Conservation (phyloP, 1,140 invertebrate species). For the Chlorops oryzae region DNA sequence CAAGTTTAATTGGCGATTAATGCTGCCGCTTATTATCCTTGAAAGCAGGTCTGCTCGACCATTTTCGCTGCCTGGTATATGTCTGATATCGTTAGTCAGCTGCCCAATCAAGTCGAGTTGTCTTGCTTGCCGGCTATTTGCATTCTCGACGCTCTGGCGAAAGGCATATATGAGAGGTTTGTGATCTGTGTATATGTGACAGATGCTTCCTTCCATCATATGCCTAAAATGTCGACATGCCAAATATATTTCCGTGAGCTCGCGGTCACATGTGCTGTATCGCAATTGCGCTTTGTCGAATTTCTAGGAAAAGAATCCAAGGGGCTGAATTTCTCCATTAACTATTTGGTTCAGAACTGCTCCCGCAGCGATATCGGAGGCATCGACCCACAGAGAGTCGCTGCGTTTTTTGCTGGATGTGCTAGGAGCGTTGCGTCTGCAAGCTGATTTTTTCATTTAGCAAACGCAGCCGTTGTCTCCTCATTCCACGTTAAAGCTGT, state of each 20-base stretch:
- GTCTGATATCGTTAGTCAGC: slow-evolving; percentile 27
- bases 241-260: slow-evolving; percentile 38
- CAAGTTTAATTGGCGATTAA: too few relatives aligned
- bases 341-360: slow-evolving; percentile 17
- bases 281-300: slow-evolving; percentile 18
- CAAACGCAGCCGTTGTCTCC: not conserved
- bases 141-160: slow-evolving; percentile 6
- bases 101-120: slow-evolving; percentile 34
- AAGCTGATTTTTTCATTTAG: not conserved
- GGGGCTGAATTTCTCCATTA: slow-evolving; percentile 20
- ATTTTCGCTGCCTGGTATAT: slow-evolving; percentile 30
- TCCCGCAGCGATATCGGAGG: slow-evolving; percentile 17
- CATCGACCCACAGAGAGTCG: slow-evolving; percentile 7
- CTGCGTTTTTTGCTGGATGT: not conserved
- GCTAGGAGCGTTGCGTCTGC: not conserved
- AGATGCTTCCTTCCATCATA: slow-evolving; percentile 31
- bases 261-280: slow-evolving; percentile 41
- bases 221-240: slow-evolving; percentile 35
- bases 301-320: slow-evolving; percentile 30
- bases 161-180: slow-evolving; percentile 41
- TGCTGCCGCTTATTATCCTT: slow-evolving; percentile 13
- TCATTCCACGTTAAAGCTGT: not conserved
- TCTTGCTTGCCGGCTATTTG: slow-evolving; percentile 24
- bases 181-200: slow-evolving; percentile 46
- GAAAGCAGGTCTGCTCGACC: slow-evolving; percentile 21